These are phyloP conservation scores for Apostichopus leukothele DNA, from an alignment of 53 echinoderm and acorn worm genomes.

Conservation along the genomic window DNA sequence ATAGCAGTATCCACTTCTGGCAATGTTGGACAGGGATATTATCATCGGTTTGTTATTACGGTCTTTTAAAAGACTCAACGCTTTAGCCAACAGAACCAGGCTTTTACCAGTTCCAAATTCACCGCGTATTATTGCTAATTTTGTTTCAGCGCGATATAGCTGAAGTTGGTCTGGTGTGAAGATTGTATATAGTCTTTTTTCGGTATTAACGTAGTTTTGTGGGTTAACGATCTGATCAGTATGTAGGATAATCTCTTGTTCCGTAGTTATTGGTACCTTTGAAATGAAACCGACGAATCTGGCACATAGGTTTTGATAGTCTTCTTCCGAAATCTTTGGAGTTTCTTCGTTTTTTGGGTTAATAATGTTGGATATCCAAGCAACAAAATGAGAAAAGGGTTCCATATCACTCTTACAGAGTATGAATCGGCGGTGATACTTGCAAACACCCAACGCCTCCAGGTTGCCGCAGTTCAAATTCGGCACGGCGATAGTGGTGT, in stretches of 20 bases:
- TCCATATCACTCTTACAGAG: background rate
- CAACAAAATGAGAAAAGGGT: background rate
- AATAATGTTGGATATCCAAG: background rate
- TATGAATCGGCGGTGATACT: background rate
- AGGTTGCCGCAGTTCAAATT: background rate
- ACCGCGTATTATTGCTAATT: background rate
- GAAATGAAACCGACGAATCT: slow-evolving; percentile 23
- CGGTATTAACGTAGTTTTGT: background rate
- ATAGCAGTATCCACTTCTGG: background rate
- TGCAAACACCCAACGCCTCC: background rate
- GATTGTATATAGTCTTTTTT: background rate
- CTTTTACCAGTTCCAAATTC: slow-evolving; percentile 31
- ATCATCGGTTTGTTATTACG: background rate
- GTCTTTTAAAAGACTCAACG: background rate
- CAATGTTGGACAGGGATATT: background rate
- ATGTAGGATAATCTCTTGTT: background rate
- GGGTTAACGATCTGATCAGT: background rate
- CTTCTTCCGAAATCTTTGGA: background rate
- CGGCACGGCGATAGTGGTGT: background rate
- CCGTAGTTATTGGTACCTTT: background rate
- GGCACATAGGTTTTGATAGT: background rate
- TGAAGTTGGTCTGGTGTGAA: background rate
- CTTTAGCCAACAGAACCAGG: background rate
- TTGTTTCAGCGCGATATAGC: background rate
- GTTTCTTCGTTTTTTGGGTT: background rate